phyloP scores from a whole-genome alignment of 2,113 vertebrate genomes.

The Chloropsis cyanopogon region DNA sequence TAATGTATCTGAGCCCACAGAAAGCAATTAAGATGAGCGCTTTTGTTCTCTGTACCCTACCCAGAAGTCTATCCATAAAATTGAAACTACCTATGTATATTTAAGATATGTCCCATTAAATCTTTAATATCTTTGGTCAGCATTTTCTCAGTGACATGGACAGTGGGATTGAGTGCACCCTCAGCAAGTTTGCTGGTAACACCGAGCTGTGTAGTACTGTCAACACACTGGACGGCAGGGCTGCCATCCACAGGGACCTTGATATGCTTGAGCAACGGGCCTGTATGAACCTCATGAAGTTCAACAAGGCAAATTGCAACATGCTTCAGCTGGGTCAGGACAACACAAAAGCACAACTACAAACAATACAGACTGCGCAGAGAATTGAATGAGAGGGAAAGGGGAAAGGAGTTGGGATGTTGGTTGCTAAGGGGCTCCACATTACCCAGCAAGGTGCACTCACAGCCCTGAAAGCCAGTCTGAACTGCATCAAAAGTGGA shows the following conservation, averaged over 20 bases:
- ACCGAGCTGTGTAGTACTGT: not conserved
- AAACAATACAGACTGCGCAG: not conserved
- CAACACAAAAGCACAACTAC: not conserved
- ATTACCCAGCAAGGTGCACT: not conserved
- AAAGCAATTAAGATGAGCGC: not conserved
- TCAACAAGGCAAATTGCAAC: not conserved
- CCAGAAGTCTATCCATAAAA: not conserved
- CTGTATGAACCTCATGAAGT: not conserved
- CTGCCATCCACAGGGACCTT: not conserved
- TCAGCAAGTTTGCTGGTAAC: not conserved
- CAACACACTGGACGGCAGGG: not conserved
- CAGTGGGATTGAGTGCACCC: not conserved
- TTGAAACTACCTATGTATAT: not conserved
- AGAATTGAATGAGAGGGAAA: not conserved
- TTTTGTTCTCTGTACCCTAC: not conserved
- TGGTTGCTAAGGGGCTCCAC: not conserved
- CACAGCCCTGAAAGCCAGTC: not conserved
- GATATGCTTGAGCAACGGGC: not conserved
- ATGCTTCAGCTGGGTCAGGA: rapidly evolving
- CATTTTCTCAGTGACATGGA: not conserved
- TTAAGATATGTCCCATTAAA: not conserved
- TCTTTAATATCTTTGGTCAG: not conserved
- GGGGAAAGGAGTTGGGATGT: not conserved
- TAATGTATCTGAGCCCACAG: not conserved
- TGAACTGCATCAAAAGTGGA: not conserved